Base-by-base conservation (phyloP, 2,797 vertebrate species). In the Buceros bicornis region DNA sequence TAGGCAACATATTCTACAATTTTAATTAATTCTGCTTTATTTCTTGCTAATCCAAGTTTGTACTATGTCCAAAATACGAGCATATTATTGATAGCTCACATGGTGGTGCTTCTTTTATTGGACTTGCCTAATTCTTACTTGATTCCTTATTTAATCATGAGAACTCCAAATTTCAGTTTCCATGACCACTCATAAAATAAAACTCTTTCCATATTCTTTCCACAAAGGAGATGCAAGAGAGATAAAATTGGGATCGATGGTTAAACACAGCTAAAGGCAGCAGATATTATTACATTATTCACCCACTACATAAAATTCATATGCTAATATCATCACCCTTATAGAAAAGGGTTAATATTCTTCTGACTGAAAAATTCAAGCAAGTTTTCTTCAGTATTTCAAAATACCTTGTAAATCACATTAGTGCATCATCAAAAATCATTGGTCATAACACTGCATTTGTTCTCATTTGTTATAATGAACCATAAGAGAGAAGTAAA, bases 221-320 rank as follows among this genome's bases (percentile, higher is more conserved):
- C 26, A 37, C 40, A 53, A 88, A 79, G 51, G 8, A 79, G 17
- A 16, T 29, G 3, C 8, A 31, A 53, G 25, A 72, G 10, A 45
- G 11, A 56, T 1, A 94, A 65, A 91, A 70, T 47, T 3, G 3
- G 6, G 28, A 81, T 74, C 42, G 54, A 69, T 1, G 1, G 18
- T 76, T 72, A 56, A 81, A 40, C 18, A 19, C 0, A 1, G 15
- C 25, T 62, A 58, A 16, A 73, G 25, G 6, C 35, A 78, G 20
- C 35, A 72, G 76, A 66, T 6, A 14, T 14, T 54, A 26, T 13
- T 62, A 33, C 3, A 4, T 48, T 79, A 62, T 76, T 88, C 15
- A 73, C 13, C 4, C 6, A 14, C 31, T 54, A 33, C 0, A 1
- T 54, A 84, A 66, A 77, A 82, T 57, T 28, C 1, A 0, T 29